phyloP scores from a whole-genome alignment of 2,797 vertebrate genomes.

The Remorina albescens region DNA sequence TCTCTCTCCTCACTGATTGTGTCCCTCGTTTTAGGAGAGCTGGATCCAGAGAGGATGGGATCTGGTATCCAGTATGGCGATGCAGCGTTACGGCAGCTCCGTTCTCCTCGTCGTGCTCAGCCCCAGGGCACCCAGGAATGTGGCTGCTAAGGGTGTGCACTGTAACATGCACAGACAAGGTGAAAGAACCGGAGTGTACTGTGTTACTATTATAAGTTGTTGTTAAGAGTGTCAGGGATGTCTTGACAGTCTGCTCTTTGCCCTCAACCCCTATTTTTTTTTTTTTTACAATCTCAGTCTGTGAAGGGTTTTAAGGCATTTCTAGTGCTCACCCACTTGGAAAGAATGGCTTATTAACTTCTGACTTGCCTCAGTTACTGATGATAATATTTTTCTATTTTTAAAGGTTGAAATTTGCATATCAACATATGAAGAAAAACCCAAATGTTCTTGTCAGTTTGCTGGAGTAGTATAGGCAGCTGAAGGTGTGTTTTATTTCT shows the following conservation, averaged over 20 bases:
- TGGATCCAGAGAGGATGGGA: slow-evolving; percentile 95
- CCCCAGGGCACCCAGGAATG: slow-evolving; percentile 90
- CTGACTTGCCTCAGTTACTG: neutral
- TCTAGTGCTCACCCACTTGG: neutral
- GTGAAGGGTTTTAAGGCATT: neutral
- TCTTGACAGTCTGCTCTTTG: slow-evolving; percentile 24
- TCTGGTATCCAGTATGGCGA: slow-evolving; percentile 95
- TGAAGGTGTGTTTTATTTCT: neutral
- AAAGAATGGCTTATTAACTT: neutral
- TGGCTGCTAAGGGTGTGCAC: slow-evolving; percentile 84
- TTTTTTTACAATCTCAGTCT: slow-evolving; percentile 2
- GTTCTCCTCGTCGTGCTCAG: slow-evolving; percentile 90
- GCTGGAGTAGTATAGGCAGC: no score
- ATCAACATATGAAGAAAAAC: no score
- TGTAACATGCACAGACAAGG: slow-evolving; percentile 35
- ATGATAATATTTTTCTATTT: no score
- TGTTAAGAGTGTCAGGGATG: neutral
- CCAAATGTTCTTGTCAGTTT: neutral
- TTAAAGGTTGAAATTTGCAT: no score
- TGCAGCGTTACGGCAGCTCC: slow-evolving; percentile 90
- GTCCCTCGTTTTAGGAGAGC: slow-evolving; percentile 84
- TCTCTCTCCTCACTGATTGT: neutral
- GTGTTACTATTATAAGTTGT: neutral
- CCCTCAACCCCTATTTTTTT: slow-evolving; percentile 7
- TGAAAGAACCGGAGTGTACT: slow-evolving; percentile 1